These are phyloP conservation scores for Heliocidaris tuberculata DNA, from an alignment of 35 echinoderm and acorn worm genomes.

Conservation along the genomic window DNA sequence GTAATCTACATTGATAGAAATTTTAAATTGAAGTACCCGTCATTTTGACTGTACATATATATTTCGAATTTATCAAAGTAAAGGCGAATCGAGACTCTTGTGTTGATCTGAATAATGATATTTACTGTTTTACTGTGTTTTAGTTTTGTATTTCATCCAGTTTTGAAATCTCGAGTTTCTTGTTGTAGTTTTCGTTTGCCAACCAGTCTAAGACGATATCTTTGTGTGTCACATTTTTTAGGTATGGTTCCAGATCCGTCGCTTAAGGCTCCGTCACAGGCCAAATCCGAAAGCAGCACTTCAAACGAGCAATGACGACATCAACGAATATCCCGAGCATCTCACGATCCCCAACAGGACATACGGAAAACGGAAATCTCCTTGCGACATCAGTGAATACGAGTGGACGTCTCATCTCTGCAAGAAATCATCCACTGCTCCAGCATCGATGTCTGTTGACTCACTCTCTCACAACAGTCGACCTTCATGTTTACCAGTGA, in stretches of 20 bases:
- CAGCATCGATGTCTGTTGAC: background rate
- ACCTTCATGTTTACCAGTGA: background rate
- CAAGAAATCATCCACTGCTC: background rate
- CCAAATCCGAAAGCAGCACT: background rate
- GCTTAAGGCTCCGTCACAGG: background rate
- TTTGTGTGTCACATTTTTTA: background rate
- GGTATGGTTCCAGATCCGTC: background rate
- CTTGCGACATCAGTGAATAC: background rate
- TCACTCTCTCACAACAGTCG: no score
- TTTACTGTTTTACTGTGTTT: background rate
- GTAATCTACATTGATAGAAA: no score
- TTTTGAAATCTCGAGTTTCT: background rate
- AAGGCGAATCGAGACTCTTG: no score
- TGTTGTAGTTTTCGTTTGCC: background rate
- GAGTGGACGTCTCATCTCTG: background rate
- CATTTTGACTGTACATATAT: no score
- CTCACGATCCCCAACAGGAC: background rate
- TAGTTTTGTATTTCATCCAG: no score
- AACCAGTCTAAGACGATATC: no score
- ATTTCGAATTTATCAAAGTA: no score
- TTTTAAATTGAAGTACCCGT: no score
- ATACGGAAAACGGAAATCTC: background rate
- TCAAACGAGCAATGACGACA: background rate
- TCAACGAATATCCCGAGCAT: background rate
- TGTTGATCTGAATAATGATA: no score